Percentiles rank a stretch among this genome's conserved stretches.
Conservation (phyloP, 2,888 invertebrate genomes). For the Esperia sulphurella region DNA sequence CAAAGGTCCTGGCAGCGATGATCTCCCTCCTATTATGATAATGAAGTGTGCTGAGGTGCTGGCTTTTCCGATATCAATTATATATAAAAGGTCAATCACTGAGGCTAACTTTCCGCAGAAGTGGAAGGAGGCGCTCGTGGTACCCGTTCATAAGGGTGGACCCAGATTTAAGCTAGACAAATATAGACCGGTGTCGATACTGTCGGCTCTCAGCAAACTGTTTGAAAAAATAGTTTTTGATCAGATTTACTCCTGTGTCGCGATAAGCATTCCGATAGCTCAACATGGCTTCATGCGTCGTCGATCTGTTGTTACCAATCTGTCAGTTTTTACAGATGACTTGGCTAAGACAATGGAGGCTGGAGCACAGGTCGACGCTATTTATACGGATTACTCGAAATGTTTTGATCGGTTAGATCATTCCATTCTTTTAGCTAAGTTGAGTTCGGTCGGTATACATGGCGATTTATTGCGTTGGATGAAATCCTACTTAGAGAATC, state of each 20-base stretch:
- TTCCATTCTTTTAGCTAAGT: conserved; percentile 10
- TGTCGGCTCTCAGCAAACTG: conserved; percentile 5
- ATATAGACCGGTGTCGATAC: conserved; percentile 7
- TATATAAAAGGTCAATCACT: background rate
- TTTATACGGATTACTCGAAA: conserved; percentile 24
- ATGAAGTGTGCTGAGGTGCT: background rate
- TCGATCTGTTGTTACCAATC: background rate
- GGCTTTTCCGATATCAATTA: background rate
- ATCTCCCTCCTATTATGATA: background rate
- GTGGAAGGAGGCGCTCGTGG: conserved; percentile 6
- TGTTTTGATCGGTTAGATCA: conserved; percentile 21
- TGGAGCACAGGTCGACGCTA: conserved; percentile 16
- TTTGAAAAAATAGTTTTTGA: conserved; percentile 1
- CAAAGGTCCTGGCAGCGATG: conserved; percentile 1
- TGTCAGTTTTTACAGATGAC: background rate
- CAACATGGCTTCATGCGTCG: conserved; percentile 6
- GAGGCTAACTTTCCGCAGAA: conserved; percentile 1
- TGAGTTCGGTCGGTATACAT: conserved; percentile 9
- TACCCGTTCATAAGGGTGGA: conserved; percentile 8
- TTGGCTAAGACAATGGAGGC: background rate
- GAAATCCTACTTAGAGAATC: conserved; percentile 6
- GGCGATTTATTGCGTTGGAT: conserved; percentile 14
- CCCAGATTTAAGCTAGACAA: conserved; percentile 1
- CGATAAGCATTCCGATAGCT: background rate
- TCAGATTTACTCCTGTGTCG: background rate